phyloP scores from a whole-genome alignment of 2,888 invertebrate genomes.

The Pyrgus malvae region DNA sequence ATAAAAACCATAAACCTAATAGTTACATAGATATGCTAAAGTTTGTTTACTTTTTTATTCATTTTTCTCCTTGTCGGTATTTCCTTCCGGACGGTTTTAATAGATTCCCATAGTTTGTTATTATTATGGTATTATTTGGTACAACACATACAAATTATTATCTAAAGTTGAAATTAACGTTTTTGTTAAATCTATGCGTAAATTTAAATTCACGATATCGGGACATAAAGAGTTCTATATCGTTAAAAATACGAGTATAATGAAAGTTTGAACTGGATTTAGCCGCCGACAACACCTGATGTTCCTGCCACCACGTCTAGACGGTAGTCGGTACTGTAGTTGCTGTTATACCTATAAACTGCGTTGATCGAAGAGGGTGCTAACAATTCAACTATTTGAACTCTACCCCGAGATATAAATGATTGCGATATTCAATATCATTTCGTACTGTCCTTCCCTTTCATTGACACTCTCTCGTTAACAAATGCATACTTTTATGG shows the following conservation, averaged over 20 bases:
- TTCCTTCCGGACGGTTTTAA: no score
- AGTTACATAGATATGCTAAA: no score
- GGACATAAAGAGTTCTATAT: no score
- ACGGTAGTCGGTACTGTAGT: slow-evolving; percentile 33
- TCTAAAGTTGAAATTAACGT: no score
- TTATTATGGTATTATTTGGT: no score
- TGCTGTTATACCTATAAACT: slow-evolving; percentile 38
- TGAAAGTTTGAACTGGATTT: slow-evolving; percentile 12
- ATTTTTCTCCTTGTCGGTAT: no score
- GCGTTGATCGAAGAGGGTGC: slow-evolving; percentile 41
- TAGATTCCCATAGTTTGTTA: no score
- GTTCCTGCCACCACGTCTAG: slow-evolving; percentile 45
- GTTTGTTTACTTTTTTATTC: no score
- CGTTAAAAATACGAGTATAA: slow-evolving; percentile 13
- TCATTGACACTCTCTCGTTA: neutral
- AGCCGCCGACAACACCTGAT: slow-evolving; percentile 34
- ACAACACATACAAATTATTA: no score
- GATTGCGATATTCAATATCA: slow-evolving; percentile 16
- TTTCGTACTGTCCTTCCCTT: neutral
- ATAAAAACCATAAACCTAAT: no score
- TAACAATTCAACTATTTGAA: slow-evolving; percentile 37
- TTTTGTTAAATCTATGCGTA: no score
- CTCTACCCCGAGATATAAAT: slow-evolving; percentile 30
- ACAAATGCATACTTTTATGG: neutral
- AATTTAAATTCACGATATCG: no score